Conservation (phyloP, 2,797 vertebrate genomes). For the Brachyrhaphis roseni region DNA sequence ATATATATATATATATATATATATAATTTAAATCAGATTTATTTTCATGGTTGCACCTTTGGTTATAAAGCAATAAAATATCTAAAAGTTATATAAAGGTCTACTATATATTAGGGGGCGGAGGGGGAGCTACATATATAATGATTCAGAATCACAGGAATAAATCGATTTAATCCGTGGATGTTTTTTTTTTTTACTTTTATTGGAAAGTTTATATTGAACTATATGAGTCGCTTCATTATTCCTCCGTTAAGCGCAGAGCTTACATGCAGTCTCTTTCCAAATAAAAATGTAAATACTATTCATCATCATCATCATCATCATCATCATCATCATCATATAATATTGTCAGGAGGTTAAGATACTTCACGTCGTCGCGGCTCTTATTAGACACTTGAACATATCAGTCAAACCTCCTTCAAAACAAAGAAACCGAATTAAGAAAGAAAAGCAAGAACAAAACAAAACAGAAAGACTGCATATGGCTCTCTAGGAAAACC, state of each 20-base stretch:
- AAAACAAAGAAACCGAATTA: slow-evolving; percentile 50
- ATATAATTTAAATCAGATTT: background rate
- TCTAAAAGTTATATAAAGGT: background rate
- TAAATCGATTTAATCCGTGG: slow-evolving; percentile 59
- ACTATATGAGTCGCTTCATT: slow-evolving; percentile 81
- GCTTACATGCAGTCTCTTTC: slow-evolving; percentile 85
- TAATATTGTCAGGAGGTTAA: slow-evolving; percentile 67
- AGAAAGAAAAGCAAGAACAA: slow-evolving; percentile 42
- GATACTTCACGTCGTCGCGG: slow-evolving; percentile 67
- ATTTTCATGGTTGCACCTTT: background rate
- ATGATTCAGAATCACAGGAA: slow-evolving; percentile 68
- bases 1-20: too few species aligned
- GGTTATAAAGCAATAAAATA: background rate
- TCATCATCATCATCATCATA: slow-evolving; percentile 55
- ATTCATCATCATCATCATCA: slow-evolving; percentile 48
- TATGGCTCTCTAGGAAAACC: slow-evolving; percentile 75
- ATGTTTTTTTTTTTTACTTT: slow-evolving; percentile 71
- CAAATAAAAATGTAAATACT: slow-evolving; percentile 76
- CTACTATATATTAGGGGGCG: background rate
- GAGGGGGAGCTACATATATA: background rate
- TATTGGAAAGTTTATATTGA: slow-evolving; percentile 87
- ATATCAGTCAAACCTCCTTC: slow-evolving; percentile 34
- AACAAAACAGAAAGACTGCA: slow-evolving; percentile 38
- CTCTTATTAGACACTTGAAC: slow-evolving; percentile 77
- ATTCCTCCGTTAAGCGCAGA: slow-evolving; percentile 80